phyloP scores from a whole-genome alignment of 2,888 invertebrate genomes.

The Urechis unicinctus region DNA sequence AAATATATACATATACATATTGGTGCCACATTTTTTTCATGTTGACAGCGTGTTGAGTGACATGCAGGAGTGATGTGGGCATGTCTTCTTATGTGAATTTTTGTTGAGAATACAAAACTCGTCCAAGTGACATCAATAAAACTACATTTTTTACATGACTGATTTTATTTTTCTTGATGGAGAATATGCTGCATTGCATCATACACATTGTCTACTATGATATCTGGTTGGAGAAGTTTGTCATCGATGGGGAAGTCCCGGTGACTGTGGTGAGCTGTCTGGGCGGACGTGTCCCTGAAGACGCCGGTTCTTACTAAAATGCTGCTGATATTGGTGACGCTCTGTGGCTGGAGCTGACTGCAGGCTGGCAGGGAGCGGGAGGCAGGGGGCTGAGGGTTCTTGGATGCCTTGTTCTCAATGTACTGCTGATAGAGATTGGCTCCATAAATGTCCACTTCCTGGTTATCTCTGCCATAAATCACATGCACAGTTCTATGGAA shows the following conservation, averaged over 20 bases:
- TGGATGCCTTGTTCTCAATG: conserved; percentile 17
- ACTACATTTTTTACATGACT: too few species aligned
- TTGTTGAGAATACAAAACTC: too few species aligned
- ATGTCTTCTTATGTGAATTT: too few species aligned
- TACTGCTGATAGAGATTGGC: conserved; percentile 47
- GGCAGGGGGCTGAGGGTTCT: too few species aligned
- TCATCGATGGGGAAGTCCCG: background rate
- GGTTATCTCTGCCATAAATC: conserved; percentile 38
- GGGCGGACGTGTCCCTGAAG: background rate
- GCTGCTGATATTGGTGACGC: background rate
- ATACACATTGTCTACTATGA: background rate
- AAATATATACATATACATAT: too few species aligned
- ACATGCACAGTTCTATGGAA: background rate
- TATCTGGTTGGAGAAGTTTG: background rate
- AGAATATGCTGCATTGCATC: background rate
- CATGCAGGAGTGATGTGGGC: too few species aligned
- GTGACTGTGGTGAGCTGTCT: background rate
- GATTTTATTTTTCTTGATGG: too few species aligned
- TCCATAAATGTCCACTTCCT: conserved; percentile 47
- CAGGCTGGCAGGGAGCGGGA: background rate
- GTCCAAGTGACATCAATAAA: too few species aligned
- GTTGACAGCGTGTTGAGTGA: too few species aligned
- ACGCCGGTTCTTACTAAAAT: background rate
- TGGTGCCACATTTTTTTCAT: too few species aligned
- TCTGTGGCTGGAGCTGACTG: background rate